These are phyloP conservation scores for Helicoverpa zea DNA, from an alignment of 1,140 invertebrate species.

Conservation along the genomic window DNA sequence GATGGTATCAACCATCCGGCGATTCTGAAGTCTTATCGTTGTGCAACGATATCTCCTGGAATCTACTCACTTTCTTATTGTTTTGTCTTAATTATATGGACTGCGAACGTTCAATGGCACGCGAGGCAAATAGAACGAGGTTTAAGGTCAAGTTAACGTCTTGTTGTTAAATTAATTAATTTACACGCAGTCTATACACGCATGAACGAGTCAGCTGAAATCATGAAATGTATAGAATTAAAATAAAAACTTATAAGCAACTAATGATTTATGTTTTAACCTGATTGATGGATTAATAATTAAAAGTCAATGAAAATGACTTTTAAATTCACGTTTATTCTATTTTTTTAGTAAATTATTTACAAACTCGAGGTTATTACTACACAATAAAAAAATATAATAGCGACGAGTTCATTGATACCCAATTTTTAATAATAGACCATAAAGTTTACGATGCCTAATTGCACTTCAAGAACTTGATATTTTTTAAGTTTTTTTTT, in stretches of 20 bases:
- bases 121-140: constrained; percentile 42
- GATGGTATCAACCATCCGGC: constrained; percentile 79
- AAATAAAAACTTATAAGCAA: too few relatives aligned
- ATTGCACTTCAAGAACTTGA: constrained; percentile 49
- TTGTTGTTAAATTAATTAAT: background rate
- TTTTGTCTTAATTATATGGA: constrained; percentile 74
- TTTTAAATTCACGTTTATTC: background rate
- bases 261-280: too few relatives aligned
- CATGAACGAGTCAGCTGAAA: background rate
- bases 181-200: background rate
- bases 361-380: background rate
- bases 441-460: constrained; percentile 61
- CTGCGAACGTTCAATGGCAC: constrained; percentile 66
- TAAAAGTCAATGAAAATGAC: too few relatives aligned
- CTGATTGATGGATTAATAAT: too few relatives aligned
- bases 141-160: constrained; percentile 40
- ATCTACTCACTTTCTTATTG: constrained; percentile 80
- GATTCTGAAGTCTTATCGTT: constrained; percentile 75
- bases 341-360: background rate
- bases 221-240: background rate
- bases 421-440: constrained; percentile 50
- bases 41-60: constrained; percentile 65
- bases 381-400: background rate
- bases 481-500: constrained; percentile 41
- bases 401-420: constrained; percentile 36